Percentiles rank a stretch among this genome's conserved stretches.
Conservation (phyloP, 2,113 vertebrate species). For the Amia ocellicauda region DNA sequence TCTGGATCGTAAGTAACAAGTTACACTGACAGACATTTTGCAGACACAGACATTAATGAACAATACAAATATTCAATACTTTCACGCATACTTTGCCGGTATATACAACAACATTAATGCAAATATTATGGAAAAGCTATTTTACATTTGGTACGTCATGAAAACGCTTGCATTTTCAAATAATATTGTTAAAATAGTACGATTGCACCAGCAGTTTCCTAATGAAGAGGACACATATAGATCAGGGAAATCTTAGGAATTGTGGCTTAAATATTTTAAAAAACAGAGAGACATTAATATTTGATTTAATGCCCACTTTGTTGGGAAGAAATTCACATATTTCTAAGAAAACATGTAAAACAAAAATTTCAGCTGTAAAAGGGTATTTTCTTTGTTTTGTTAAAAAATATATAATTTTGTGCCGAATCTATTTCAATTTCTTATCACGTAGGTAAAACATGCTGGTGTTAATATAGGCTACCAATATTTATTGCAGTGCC, state of each 20-base stretch:
- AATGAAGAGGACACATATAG: conserved; percentile 11
- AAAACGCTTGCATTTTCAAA: conserved; percentile 32
- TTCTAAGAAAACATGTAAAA: background rate
- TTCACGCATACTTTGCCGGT: conserved; percentile 31
- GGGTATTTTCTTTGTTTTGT: no score
- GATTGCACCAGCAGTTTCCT: conserved; percentile 49
- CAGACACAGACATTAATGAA: conserved; percentile 19
- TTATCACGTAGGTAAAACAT: conserved; percentile 5
- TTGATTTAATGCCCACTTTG: no score
- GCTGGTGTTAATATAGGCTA: background rate
- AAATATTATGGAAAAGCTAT: conserved; percentile 52
- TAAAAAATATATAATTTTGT: no score
- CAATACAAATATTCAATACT: conserved; percentile 21
- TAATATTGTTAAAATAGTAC: conserved; percentile 54
- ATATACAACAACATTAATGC: conserved; percentile 61
- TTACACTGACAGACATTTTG: conserved; percentile 3
- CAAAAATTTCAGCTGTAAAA: no score
- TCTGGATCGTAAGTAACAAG: conserved; percentile 15
- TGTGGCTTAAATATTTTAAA: conserved; percentile 2
- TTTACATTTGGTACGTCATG: conserved; percentile 42
- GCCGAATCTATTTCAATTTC: background rate
- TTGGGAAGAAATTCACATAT: no score
- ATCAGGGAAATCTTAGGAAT: conserved; percentile 10
- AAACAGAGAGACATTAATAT: background rate
- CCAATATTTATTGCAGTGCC: background rate